Percentiles rank a stretch among this genome's conserved stretches.
These are phyloP conservation scores for Leptobrachium ailaonicum DNA, from an alignment of 2,113 vertebrate species.

Conservation along the genomic window DNA sequence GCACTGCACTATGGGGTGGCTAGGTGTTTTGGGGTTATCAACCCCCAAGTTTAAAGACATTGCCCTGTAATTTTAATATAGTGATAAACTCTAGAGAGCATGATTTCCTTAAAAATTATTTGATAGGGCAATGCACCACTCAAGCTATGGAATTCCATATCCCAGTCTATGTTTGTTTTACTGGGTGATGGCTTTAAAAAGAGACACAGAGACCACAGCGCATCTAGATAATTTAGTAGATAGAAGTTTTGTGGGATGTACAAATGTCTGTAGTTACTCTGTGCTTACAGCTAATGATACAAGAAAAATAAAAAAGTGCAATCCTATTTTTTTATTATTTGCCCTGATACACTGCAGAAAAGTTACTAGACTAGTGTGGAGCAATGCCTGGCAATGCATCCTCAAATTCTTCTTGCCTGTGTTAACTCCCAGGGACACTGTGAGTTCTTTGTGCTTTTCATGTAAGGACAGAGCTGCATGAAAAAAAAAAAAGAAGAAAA, in stretches of 20 bases:
- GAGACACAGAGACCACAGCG: background rate
- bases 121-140: background rate
- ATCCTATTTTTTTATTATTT: background rate
- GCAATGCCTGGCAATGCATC: background rate
- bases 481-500: background rate
- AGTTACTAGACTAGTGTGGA: constrained; percentile 29
- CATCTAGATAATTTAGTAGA: too few species aligned
- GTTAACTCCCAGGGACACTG: background rate
- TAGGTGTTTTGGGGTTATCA: background rate
- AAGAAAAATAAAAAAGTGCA: too few species aligned
- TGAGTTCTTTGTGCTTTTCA: background rate
- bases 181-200: background rate
- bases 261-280: too few species aligned
- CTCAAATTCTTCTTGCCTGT: background rate
- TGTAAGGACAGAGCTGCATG: constrained; percentile 13
- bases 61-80: background rate
- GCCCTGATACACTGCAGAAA: constrained; percentile 38
- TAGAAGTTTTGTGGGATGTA: too few species aligned
- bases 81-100: background rate
- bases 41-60: constrained; percentile 8
- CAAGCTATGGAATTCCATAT: background rate
- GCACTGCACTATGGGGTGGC: background rate
- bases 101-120: background rate
- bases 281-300: too few species aligned
- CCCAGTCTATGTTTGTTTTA: background rate